These are phyloP conservation scores for Dysidea cf. avara DNA, from an alignment of 37 sponge, comb jelly and placozoan genomes.

Conservation along the genomic window DNA sequence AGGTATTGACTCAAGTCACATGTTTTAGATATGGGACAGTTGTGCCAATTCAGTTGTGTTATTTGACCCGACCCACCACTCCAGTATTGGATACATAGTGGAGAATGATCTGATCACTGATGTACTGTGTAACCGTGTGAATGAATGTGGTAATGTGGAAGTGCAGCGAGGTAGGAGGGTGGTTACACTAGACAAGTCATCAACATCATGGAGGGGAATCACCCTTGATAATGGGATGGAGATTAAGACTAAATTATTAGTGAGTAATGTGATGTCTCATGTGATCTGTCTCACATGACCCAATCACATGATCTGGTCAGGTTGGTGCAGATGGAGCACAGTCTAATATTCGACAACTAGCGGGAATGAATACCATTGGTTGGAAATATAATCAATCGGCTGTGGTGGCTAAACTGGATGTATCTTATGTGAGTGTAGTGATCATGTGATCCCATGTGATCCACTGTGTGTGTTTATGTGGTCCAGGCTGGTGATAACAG, in stretches of 20 bases:
- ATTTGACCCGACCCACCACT: neutral
- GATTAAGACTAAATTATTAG: slow-evolving; percentile 31
- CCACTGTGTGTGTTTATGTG: no score
- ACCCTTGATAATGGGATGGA: slow-evolving; percentile 25
- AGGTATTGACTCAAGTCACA: neutral
- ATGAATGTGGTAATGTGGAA: slow-evolving; percentile 29
- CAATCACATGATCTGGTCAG: slow-evolving; percentile 10
- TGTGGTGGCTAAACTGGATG: slow-evolving; percentile 63
- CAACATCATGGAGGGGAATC: slow-evolving; percentile 6
- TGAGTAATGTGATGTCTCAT: neutral
- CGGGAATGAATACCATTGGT: slow-evolving; percentile 29
- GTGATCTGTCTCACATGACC: neutral
- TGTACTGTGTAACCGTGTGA: slow-evolving; percentile 21
- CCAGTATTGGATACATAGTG: slow-evolving; percentile 57
- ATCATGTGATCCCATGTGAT: no score
- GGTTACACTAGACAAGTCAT: neutral
- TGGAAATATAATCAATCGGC: slow-evolving; percentile 77
- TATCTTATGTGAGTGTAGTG: slow-evolving; percentile 14
- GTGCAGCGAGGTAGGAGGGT: slow-evolving; percentile 27
- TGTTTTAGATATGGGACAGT: neutral
- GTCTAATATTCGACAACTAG: slow-evolving; percentile 53
- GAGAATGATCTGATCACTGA: slow-evolving; percentile 63
- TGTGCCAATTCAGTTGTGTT: neutral
- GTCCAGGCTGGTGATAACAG: slow-evolving; percentile 30
- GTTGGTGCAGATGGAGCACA: slow-evolving; percentile 80